Base-by-base conservation (phyloP, 2,113 vertebrate genomes). In the Hemicordylus capensis region DNA sequence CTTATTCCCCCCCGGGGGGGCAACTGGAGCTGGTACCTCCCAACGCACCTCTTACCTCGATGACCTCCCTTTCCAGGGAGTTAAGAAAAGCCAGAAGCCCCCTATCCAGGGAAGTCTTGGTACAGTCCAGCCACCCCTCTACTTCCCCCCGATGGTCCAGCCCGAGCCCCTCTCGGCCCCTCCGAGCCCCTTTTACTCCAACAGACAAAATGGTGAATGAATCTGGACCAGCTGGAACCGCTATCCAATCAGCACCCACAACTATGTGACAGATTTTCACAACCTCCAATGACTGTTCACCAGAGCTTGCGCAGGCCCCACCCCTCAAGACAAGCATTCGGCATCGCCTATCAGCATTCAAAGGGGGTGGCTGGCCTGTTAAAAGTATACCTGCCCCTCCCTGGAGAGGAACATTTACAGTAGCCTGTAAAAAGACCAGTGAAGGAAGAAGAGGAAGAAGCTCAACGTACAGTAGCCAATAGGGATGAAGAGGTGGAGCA, bases 191-290 rank as follows among this genome's bases (percentile, higher is more conserved):
- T 97, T 97, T 97, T 98, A 97, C 98, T 98, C 97, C 98, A 98
- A 97, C 97, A 97, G 97, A 97, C 97, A 98, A 98, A 98, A 98
- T 98, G 98, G 98, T 98, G 98, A 98, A 98, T 98, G 98, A 98
- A 98, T 97, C 97, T 97, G 96, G 97, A 98, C 98, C 98, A 98
- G 97, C 97, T 98, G 97, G 97, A 95, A 80, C 39, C 93, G 64
- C 67, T 24, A 95, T 89, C 98, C 98, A 98, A 98, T 98, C 95
- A 93, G 86, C 73, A 90, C 77, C 88, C 94, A 95, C 93, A 94
- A 95, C 94, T 92, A 94, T 91, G 86, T 96, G 96, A 97, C 95
- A 95, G 95, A 93, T 93, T 90, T 86, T 90, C 93, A 95, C 90
- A 95, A 92, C 95, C 89, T 51, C 98, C 96, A 97, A 97, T 89